Percentiles rank a stretch among this genome's conserved stretches.
phyloP scores from a whole-genome alignment of 2,113 vertebrate genomes.

The Chinchilla lanigera region DNA sequence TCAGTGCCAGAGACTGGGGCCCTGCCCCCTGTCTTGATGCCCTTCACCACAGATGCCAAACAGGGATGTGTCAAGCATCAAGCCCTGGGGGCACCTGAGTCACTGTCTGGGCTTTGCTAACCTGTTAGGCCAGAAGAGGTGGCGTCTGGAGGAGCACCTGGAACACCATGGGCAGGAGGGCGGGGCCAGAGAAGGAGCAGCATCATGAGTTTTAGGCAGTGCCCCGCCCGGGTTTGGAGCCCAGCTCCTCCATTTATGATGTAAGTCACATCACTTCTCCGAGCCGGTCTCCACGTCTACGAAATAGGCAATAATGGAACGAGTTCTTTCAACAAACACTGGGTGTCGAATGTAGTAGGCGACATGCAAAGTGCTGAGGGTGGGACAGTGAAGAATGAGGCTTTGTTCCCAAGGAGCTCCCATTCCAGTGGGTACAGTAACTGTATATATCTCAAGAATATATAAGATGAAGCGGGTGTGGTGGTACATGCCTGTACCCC shows the following conservation, averaged over 20 bases:
- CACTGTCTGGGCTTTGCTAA: conserved; percentile 59
- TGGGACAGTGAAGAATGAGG: neutral
- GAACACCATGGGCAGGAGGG: neutral
- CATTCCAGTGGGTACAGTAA: neutral
- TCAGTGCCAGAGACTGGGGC: neutral
- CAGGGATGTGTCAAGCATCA: neutral
- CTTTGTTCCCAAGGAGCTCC: neutral
- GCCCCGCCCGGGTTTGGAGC: neutral
- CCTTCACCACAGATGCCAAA: neutral
- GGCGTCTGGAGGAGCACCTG: neutral
- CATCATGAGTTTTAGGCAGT: neutral
- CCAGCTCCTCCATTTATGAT: neutral
- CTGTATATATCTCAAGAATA: neutral
- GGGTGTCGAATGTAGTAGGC: neutral
- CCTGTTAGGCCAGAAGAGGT: neutral
- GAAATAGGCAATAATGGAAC: neutral
- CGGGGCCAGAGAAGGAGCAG: neutral
- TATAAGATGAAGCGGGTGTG: neutral
- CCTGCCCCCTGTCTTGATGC: neutral
- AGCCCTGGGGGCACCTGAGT: conserved; percentile 65
- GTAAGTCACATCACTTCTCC: neutral
- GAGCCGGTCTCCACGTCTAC: neutral
- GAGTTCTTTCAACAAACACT: neutral
- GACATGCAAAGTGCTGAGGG: neutral
- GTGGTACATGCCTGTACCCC: neutral